phyloP scores from a whole-genome alignment of 2,113 vertebrate species.

The Tiliqua scincoides region DNA sequence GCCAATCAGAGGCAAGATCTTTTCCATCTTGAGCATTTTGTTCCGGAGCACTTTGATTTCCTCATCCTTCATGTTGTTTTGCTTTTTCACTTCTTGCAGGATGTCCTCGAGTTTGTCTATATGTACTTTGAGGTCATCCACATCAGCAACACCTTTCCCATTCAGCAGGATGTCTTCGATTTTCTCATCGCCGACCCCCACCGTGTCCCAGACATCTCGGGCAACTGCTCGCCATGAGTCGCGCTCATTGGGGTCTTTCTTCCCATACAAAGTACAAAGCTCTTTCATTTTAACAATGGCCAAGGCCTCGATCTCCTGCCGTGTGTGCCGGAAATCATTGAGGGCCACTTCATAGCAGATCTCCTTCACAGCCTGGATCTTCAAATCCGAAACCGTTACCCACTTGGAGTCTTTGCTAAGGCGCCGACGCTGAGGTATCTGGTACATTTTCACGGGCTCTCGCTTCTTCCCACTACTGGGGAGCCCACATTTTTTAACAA shows the following conservation, averaged over 20 bases:
- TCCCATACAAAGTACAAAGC: conserved; percentile 91
- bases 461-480: conserved; percentile 98
- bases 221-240: conserved; percentile 97
- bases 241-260: conserved; percentile 97
- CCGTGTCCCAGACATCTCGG: conserved; percentile 97
- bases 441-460: conserved; percentile 97
- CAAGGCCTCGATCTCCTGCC: conserved; percentile 97
- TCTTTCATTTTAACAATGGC: conserved; percentile 99
- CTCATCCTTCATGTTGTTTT: conserved; percentile 98
- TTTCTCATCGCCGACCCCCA: conserved; percentile 95
- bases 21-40: conserved; percentile 99
- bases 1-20: conserved; percentile 91
- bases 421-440: conserved; percentile 93
- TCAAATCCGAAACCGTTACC: conserved; percentile 98
- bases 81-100: conserved; percentile 97
- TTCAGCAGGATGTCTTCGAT: conserved; percentile 88
- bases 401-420: conserved; percentile 98
- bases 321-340: conserved; percentile 95
- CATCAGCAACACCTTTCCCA: conserved; percentile 80
- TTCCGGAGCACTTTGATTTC: conserved; percentile 93
- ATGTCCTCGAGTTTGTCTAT: conserved; percentile 98
- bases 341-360: conserved; percentile 98
- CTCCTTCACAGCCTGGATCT: conserved; percentile 99
- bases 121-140: conserved; percentile 95
- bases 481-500: conserved; percentile 99